Percentiles rank a stretch among this genome's conserved stretches.
Evolutionary conservation across 1,140 invertebrate genomes (phyloP).

Genomic region (Euwallacea similis): DNA sequence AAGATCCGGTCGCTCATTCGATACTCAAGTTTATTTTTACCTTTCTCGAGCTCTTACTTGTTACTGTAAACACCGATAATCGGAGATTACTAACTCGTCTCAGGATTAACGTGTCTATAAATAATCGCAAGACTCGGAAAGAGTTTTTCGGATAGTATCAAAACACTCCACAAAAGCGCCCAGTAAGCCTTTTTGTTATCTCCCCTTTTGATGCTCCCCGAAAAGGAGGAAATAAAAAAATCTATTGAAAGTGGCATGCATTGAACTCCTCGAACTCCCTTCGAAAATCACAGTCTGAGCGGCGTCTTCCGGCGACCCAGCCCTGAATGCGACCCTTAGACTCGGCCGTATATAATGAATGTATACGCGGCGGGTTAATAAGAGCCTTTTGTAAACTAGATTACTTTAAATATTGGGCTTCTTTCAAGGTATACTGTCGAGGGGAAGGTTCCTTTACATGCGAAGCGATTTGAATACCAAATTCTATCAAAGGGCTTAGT

Average conservation of each 20-base stretch:
- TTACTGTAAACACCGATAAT: not conserved
- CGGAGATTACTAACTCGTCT: not conserved
- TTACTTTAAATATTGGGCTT: conserved; percentile 35
- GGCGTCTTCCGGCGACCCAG: not conserved
- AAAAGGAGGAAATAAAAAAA: conserved; percentile 14
- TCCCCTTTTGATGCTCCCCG: conserved; percentile 12
- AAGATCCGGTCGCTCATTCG: conserved; percentile 5
- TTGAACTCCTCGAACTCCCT: conserved; percentile 3
- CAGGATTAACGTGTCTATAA: not conserved
- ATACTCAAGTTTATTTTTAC: conserved; percentile 14
- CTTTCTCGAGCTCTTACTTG: not conserved
- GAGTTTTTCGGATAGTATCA: not conserved
- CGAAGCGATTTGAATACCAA: conserved; percentile 29
- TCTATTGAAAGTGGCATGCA: conserved; percentile 18
- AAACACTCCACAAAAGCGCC: not conserved
- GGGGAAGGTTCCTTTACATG: conserved; percentile 25
- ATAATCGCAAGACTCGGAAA: not conserved
- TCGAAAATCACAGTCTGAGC: conserved; percentile 2
- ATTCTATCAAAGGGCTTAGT: conserved; percentile 7
- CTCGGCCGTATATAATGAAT: conserved; percentile 9
- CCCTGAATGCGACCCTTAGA: not conserved
- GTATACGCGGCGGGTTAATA: conserved; percentile 25
- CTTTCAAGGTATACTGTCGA: conserved; percentile 24
- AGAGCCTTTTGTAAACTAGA: conserved; percentile 36
- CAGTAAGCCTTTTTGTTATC: conserved; percentile 26